Conservation (phyloP, 2,797 vertebrate species). For the Philypnodon macrostomus region DNA sequence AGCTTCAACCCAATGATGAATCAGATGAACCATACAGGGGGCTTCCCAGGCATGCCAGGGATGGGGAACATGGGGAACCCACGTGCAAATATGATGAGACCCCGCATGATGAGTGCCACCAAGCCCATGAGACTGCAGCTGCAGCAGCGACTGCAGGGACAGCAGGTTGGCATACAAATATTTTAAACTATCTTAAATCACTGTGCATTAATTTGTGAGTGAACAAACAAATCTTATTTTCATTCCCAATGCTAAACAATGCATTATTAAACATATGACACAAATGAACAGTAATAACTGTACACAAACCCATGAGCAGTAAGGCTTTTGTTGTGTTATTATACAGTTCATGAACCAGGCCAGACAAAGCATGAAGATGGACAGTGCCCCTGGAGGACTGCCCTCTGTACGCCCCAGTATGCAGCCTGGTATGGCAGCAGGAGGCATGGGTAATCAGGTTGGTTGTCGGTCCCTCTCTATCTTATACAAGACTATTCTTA, state of each 20-base stretch:
- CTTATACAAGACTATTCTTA: neutral
- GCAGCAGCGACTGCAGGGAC: slow-evolving; percentile 94
- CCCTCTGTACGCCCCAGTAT: slow-evolving; percentile 85
- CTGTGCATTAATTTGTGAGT: neutral
- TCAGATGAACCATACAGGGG: slow-evolving; percentile 80
- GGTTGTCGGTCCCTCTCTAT: slow-evolving; percentile 1
- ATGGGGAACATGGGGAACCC: slow-evolving; percentile 87
- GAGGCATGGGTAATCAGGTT: slow-evolving; percentile 76
- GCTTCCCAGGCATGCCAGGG: slow-evolving; percentile 78
- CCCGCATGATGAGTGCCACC: slow-evolving; percentile 84
- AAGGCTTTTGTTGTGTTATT: too few relatives aligned
- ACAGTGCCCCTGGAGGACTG: slow-evolving; percentile 75
- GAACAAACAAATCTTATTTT: neutral
- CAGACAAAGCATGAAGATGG: slow-evolving; percentile 89
- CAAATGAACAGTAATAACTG: too few relatives aligned
- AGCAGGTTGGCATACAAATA: slow-evolving; percentile 63
- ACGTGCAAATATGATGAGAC: slow-evolving; percentile 83
- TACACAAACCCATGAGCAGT: too few relatives aligned
- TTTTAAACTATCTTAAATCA: neutral
- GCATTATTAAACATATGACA: too few relatives aligned
- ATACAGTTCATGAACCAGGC: slow-evolving; percentile 93
- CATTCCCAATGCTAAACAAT: too few relatives aligned
- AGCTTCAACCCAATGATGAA: slow-evolving; percentile 77
- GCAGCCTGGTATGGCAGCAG: slow-evolving; percentile 82
- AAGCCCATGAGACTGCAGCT: slow-evolving; percentile 96